Percentiles rank a stretch among this genome's conserved stretches.
phyloP scores from a whole-genome alignment of 1,140 invertebrate genomes.

The Brachionus rubens region DNA sequence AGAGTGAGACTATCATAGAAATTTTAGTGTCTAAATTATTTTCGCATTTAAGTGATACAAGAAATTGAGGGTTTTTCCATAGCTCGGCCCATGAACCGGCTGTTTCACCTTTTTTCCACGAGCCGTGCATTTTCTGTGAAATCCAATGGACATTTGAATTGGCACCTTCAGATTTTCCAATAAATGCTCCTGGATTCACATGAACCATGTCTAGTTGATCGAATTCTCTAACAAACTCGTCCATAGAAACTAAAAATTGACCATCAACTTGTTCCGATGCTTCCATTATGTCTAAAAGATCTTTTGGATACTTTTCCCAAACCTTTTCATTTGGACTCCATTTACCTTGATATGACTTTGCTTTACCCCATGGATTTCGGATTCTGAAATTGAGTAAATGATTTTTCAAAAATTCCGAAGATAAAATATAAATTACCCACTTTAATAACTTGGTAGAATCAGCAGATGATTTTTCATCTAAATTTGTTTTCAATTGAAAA shows the following conservation, averaged over 20 bases:
- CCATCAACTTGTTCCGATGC: not conserved
- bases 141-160: too few relatives aligned
- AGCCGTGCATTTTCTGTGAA: too few relatives aligned
- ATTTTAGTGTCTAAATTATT: too few relatives aligned
- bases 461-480: not conserved
- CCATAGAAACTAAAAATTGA: not conserved
- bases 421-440: too few relatives aligned
- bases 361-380: slow-evolving; percentile 31
- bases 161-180: not conserved
- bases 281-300: not conserved
- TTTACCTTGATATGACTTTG: not conserved
- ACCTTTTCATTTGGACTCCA: not conserved
- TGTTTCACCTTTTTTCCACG: too few relatives aligned
- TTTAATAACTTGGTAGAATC: not conserved
- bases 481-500: not conserved
- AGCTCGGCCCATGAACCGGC: too few relatives aligned
- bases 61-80: too few relatives aligned
- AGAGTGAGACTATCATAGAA: too few relatives aligned
- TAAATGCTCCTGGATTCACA: not conserved
- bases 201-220: not conserved
- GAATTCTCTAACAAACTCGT: slow-evolving; percentile 2
- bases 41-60: too few relatives aligned
- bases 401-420: too few relatives aligned
- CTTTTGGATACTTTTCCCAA: not conserved
- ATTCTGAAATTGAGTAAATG: too few relatives aligned